Evolutionary conservation across 2,888 invertebrate genomes (phyloP).

Genomic region (Brenthis ino): DNA sequence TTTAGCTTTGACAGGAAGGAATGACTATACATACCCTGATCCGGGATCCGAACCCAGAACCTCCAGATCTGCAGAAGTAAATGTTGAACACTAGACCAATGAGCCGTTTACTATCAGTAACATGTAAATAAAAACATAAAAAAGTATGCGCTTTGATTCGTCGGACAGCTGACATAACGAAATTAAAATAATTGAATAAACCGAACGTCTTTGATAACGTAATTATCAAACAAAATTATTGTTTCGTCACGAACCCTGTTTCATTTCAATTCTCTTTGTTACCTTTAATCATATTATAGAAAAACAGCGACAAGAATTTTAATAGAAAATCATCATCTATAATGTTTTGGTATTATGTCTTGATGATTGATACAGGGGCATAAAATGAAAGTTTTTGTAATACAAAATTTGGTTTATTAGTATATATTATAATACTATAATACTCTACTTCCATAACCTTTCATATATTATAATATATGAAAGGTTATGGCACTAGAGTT

Average conservation of each 20-base stretch:
- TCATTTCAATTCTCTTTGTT: constrained; percentile 44
- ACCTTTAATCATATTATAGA: constrained; percentile 25
- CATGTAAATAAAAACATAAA: constrained; percentile 9
- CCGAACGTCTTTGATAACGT: constrained; percentile 66
- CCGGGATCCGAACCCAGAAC: too few species aligned
- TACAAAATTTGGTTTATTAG: too few species aligned
- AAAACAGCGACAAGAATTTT: constrained; percentile 21
- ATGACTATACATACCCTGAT: too few species aligned
- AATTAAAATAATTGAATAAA: constrained; percentile 68
- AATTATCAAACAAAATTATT: constrained; percentile 75
- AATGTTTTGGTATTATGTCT: constrained; percentile 8
- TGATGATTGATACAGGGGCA: neutral
- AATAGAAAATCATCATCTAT: constrained; percentile 10
- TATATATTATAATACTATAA: too few species aligned
- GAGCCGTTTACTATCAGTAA: too few species aligned
- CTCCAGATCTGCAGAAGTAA: too few species aligned
- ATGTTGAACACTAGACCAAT: too few species aligned
- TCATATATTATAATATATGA: too few species aligned
- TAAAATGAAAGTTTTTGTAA: neutral
- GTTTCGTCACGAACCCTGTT: constrained; percentile 67
- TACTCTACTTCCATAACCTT: too few species aligned
- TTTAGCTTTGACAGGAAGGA: too few species aligned
- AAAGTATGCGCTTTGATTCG: constrained; percentile 50
- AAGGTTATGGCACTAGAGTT: too few species aligned
- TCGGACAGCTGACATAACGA: constrained; percentile 61